These are phyloP conservation scores for Deroptyus accipitrinus DNA, from an alignment of 2,113 vertebrate species.

Conservation along the genomic window DNA sequence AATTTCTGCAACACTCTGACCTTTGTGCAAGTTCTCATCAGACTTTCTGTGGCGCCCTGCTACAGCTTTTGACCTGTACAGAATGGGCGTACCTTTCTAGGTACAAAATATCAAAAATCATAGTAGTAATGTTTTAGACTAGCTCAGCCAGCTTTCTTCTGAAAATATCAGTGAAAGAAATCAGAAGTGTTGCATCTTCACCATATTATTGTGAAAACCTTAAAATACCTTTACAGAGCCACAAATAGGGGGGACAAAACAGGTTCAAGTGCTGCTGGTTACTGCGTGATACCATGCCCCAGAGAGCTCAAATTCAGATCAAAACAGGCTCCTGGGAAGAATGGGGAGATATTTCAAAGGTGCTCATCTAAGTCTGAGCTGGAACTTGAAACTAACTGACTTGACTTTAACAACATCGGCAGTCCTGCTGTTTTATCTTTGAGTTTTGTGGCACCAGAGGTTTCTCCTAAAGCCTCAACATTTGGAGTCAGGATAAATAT, in stretches of 20 bases:
- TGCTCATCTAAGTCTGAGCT: background rate
- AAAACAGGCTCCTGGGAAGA: background rate
- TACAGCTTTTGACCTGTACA: background rate
- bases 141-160: background rate
- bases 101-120: background rate
- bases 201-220: background rate
- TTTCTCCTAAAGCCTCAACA: background rate
- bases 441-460: background rate
- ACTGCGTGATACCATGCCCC: background rate
- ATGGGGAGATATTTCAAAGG: background rate
- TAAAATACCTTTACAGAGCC: background rate
- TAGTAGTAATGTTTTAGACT: background rate
- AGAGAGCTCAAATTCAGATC: background rate
- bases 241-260: background rate
- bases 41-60: background rate
- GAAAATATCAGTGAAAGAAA: background rate
- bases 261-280: background rate
- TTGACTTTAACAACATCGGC: background rate
- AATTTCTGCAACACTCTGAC: background rate
- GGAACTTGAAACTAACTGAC: background rate
- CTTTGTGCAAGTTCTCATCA: background rate
- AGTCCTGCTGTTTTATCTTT: background rate
- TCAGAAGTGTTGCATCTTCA: background rate
- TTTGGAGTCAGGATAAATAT: background rate
- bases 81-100: background rate